These are phyloP conservation scores for Epinotia brunnichana DNA, from an alignment of 2,888 invertebrate genomes.

Conservation along the genomic window DNA sequence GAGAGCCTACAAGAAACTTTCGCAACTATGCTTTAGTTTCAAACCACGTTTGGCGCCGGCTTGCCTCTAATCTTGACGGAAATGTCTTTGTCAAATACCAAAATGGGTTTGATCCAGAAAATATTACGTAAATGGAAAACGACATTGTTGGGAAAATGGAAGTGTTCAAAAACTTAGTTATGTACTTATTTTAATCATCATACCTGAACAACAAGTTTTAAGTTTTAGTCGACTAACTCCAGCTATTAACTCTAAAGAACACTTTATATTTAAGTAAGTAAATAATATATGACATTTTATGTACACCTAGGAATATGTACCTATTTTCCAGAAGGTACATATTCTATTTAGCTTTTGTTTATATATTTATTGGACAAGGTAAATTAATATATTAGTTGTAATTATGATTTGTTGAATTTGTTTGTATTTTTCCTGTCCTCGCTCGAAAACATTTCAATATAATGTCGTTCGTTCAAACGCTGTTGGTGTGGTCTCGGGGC, in stretches of 20 bases:
- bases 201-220: too few relatives aligned
- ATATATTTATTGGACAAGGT: too few relatives aligned
- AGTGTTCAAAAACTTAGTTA: background rate
- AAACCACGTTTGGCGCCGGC: conserved; percentile 48
- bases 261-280: too few relatives aligned
- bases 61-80: conserved; percentile 50
- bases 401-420: background rate
- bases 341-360: too few relatives aligned
- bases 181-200: too few relatives aligned
- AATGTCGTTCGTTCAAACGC: background rate
- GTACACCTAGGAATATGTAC: too few relatives aligned
- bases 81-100: conserved; percentile 45
- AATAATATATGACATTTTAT: too few relatives aligned
- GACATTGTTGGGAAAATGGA: conserved; percentile 1
- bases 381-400: background rate
- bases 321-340: too few relatives aligned
- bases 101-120: conserved; percentile 12
- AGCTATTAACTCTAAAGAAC: too few relatives aligned
- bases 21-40: conserved; percentile 59
- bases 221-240: too few relatives aligned
- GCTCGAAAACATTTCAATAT: background rate
- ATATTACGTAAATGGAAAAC: conserved; percentile 6
- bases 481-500: conserved; percentile 7
- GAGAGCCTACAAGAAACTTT: conserved; percentile 62
- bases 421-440: background rate